phyloP scores from a whole-genome alignment of 2,797 vertebrate genomes.

The Merluccius polli region DNA sequence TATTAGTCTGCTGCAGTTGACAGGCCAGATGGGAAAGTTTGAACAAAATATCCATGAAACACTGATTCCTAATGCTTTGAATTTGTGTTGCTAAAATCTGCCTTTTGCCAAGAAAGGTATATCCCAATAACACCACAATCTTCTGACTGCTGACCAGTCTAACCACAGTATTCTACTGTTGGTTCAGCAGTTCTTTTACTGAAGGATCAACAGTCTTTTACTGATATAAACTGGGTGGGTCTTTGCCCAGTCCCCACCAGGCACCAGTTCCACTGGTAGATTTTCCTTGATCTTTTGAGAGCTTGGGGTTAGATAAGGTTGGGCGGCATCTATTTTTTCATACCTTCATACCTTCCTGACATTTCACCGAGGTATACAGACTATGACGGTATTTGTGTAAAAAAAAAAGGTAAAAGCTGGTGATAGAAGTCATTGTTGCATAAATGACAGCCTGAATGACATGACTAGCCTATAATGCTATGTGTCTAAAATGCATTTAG shows the following conservation, averaged over 20 bases:
- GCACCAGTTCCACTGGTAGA: neutral
- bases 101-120: neutral
- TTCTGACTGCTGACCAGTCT: neutral
- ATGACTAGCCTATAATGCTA: too few species aligned
- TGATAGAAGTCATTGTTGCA: too few species aligned
- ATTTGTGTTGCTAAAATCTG: neutral
- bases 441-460: too few species aligned
- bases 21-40: slow-evolving; percentile 2
- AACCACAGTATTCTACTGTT: neutral
- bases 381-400: too few species aligned
- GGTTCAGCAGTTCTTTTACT: neutral
- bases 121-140: neutral
- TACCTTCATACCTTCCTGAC: too few species aligned
- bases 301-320: too few species aligned
- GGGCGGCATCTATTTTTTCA: too few species aligned
- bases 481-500: too few species aligned
- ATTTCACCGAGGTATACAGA: too few species aligned
- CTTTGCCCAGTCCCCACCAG: neutral
- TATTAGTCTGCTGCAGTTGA: neutral
- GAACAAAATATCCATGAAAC: neutral
- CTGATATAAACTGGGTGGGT: neutral
- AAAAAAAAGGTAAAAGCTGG: too few species aligned
- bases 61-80: neutral
- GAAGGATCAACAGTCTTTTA: neutral
- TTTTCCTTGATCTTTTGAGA: too few species aligned